Conservation (phyloP, 2,113 vertebrate genomes). For the Phodopus roborovskii region DNA sequence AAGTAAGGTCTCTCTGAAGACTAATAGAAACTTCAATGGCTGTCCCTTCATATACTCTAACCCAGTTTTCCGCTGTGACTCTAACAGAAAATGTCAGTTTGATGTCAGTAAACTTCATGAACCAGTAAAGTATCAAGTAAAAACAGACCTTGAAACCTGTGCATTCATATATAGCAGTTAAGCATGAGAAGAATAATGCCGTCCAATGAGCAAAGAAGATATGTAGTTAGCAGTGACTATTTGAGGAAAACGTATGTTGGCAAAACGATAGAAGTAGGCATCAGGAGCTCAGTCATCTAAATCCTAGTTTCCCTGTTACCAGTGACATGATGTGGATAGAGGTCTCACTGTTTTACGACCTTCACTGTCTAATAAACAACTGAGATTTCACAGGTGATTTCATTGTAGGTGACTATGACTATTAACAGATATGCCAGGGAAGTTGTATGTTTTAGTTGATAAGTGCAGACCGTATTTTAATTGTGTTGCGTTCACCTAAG, state of each 20-base stretch:
- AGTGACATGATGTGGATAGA: background rate
- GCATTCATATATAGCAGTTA: background rate
- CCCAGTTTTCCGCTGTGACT: background rate
- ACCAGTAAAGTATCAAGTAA: constrained; percentile 11
- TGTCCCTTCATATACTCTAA: background rate
- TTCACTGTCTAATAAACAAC: background rate
- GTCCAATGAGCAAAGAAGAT: background rate
- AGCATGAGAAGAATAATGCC: background rate
- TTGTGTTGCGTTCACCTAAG: background rate
- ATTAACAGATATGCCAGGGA: background rate
- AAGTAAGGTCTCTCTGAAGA: background rate
- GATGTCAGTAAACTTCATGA: background rate
- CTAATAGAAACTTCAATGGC: background rate
- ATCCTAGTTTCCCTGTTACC: background rate
- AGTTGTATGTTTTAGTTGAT: background rate
- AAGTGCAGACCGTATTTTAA: background rate
- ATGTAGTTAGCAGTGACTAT: background rate
- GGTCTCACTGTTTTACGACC: background rate
- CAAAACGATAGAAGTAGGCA: background rate
- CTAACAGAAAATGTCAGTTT: background rate
- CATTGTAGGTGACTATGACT: background rate
- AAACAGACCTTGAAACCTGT: constrained; percentile 11
- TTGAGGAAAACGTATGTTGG: background rate
- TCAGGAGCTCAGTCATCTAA: background rate
- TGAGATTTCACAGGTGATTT: background rate